These are phyloP conservation scores for Epirrita christyi DNA, from an alignment of 2,888 invertebrate genomes.

Conservation along the genomic window DNA sequence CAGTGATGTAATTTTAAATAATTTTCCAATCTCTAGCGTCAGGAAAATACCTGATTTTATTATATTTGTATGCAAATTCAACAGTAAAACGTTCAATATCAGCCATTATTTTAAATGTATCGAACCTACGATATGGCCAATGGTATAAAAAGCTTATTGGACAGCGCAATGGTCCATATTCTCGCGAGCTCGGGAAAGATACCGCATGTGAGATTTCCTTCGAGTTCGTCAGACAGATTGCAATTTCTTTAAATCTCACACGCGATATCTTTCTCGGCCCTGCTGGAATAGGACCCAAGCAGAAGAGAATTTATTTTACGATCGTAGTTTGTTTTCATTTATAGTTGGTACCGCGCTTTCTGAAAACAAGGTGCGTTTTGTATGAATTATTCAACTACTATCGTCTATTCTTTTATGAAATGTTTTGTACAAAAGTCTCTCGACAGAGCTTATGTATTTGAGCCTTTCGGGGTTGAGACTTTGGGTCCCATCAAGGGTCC, in stretches of 20 bases:
- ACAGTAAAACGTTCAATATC: constrained; percentile 30
- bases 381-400: constrained; percentile 15
- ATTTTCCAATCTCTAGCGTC: too few species aligned
- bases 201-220: constrained; percentile 2
- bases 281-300: background rate
- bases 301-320: constrained; percentile 9
- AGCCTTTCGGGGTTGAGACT: too few species aligned
- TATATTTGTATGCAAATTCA: constrained; percentile 27
- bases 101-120: constrained; percentile 35
- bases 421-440: constrained; percentile 3
- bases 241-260: background rate
- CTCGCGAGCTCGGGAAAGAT: constrained; percentile 2
- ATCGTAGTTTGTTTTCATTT: constrained; percentile 18
- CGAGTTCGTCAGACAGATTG: background rate
- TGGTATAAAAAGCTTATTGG: constrained; percentile 23
- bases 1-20: too few species aligned
- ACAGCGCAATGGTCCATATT: background rate
- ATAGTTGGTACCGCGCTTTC: constrained; percentile 9
- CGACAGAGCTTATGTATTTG: too few species aligned
- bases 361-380: constrained; percentile 5
- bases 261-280: background rate
- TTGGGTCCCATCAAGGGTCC: too few species aligned
- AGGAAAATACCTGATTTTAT: too few species aligned
- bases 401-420: constrained; percentile 3
- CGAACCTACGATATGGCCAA: constrained; percentile 21